Evolutionary conservation across 2,113 vertebrate species (phyloP), one percentile per base, ranked within the genome.

Genomic region (Chunga burmeisteri): DNA sequence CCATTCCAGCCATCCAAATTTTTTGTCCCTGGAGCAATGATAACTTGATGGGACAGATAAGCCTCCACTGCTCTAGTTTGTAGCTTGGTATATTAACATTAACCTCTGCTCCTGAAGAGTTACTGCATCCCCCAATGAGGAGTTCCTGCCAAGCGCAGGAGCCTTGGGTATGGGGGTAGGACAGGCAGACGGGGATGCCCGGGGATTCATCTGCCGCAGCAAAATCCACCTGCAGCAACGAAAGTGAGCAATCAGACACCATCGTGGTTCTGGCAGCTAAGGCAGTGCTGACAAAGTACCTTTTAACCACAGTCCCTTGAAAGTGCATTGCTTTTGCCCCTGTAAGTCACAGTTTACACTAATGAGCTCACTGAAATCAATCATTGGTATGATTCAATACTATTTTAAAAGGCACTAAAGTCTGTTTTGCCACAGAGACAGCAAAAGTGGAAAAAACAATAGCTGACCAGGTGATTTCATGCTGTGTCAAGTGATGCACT

Each of bases 311-410:
- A 78, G 36, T 22, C 6, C 34, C 16, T 44, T 81, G 16, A 72
- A 78, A 85, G 8, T 14, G 13, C 22, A 30, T 46, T 0, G 0
- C 17, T 68, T 79, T 85, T 86, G 10, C 29, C 16, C 0, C 1
- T 66, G 72, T 13, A 93, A 84, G 25, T 62, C 58, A 67, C 29
- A 71, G 27, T 66, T 70, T 73, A 68, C 19, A 27, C 30, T 70
- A 74, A 74, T 65, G 32, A 90, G 11, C n/a, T 90, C 23, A 55
- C 13, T 52, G 1, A 53, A 81, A 10, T 53, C 23, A 72, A 19
- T 34, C 42, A 50, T 4, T 73, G 30, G 20, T 77, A 42, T 49
- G 11, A 63, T 36, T 90, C 29, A 85, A 86, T 78, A 55, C 16
- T 53, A 34, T 77, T 75, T 96, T 62, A 34, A 77, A 86, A 73